Percentiles rank a stretch among this genome's conserved stretches.
Conservation (phyloP, 2,888 invertebrate genomes). For the Itoplectis maculator region DNA sequence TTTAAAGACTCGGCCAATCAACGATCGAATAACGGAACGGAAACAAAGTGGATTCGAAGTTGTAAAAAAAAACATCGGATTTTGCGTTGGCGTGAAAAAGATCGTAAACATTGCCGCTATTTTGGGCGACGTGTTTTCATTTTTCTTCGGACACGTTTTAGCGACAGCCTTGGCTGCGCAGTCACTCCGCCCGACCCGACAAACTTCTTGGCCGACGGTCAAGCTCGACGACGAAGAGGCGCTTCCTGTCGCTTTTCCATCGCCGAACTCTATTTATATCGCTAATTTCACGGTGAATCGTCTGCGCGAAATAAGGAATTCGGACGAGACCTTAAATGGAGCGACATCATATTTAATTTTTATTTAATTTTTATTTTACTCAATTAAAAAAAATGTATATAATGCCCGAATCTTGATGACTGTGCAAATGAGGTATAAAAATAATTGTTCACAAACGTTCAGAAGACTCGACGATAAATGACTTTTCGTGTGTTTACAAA, state of each 20-base stretch:
- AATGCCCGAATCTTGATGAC: neutral
- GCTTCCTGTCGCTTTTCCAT: slow-evolving; percentile 3
- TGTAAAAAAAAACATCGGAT: neutral
- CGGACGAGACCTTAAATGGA: neutral
- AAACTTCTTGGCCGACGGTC: slow-evolving; percentile 19
- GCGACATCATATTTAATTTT: no score
- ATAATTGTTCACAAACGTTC: neutral
- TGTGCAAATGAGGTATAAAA: neutral
- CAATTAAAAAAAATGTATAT: no score
- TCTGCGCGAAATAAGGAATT: neutral
- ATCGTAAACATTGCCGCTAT: slow-evolving; percentile 9
- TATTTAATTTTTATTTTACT: no score
- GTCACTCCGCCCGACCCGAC: slow-evolving; percentile 5
- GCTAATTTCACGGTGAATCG: neutral
- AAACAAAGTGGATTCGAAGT: neutral
- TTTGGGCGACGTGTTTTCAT: neutral
- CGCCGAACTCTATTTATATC: slow-evolving; percentile 2
- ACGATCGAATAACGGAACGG: no score
- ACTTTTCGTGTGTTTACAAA: neutral
- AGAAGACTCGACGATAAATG: neutral
- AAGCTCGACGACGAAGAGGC: neutral
- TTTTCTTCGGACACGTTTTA: neutral
- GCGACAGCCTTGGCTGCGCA: slow-evolving; percentile 7
- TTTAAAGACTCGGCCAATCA: no score
- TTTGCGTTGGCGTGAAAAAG: neutral